Evolutionary conservation across 1,140 invertebrate species (phyloP).

Genomic region (Caerostris darwini): DNA sequence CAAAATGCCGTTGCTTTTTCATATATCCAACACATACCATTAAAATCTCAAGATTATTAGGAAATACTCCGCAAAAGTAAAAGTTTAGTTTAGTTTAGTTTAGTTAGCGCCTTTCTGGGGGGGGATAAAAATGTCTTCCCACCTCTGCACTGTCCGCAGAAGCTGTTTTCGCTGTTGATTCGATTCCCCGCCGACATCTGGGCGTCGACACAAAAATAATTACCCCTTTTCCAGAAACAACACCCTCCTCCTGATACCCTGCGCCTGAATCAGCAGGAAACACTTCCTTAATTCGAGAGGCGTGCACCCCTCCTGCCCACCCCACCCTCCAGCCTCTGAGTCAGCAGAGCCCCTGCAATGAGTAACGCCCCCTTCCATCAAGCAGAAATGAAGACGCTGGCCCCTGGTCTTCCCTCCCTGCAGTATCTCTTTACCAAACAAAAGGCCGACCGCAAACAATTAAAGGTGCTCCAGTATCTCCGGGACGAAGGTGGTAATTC

Average conservation of each 20-base stretch:
- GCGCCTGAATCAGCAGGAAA: slow-evolving; percentile 19
- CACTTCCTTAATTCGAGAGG: slow-evolving; percentile 23
- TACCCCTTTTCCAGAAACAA: not conserved
- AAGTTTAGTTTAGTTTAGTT: too few species aligned
- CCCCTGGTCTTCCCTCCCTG: not conserved
- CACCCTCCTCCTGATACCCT: not conserved
- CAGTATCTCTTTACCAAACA: not conserved
- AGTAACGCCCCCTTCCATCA: not conserved
- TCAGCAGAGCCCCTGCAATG: not conserved
- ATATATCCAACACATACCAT: too few species aligned
- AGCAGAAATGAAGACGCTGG: not conserved
- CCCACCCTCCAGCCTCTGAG: not conserved
- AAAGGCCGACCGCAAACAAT: not conserved
- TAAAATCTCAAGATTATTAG: too few species aligned
- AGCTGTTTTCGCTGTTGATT: not conserved
- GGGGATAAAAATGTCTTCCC: too few species aligned
- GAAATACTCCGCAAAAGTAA: too few species aligned
- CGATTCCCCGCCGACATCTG: not conserved
- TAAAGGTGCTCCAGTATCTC: not conserved
- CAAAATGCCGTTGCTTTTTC: too few species aligned
- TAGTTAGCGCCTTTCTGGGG: too few species aligned
- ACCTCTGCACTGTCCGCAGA: too few species aligned
- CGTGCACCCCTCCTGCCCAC: not conserved
- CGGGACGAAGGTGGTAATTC: not conserved
- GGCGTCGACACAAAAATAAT: slow-evolving; percentile 28